These are phyloP conservation scores for Latheticus oryzae DNA, from an alignment of 2,888 invertebrate species.

Conservation along the genomic window DNA sequence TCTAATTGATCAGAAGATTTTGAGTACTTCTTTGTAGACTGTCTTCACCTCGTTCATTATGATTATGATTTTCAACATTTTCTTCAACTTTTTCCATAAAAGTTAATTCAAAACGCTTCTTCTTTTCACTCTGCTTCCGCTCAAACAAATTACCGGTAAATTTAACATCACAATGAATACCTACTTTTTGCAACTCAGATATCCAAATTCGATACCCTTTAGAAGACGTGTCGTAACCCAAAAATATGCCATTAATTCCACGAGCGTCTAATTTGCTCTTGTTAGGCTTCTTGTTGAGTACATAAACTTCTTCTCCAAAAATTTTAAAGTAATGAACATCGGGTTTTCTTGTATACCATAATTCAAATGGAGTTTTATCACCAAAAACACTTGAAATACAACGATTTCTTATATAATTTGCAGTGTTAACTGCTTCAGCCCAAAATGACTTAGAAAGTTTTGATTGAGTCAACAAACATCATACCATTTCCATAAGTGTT, in stretches of 20 bases:
- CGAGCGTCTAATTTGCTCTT: slow-evolving; percentile 49
- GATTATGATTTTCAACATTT: too few relatives aligned
- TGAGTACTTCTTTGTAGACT: too few relatives aligned
- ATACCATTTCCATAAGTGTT: slow-evolving; percentile 53
- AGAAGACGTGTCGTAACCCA: slow-evolving; percentile 48
- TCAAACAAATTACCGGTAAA: too few relatives aligned
- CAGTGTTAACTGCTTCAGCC: slow-evolving; percentile 56
- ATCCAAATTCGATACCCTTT: slow-evolving; percentile 50
- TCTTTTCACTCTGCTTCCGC: too few relatives aligned
- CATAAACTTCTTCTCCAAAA: slow-evolving; percentile 51
- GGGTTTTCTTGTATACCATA: slow-evolving; percentile 47
- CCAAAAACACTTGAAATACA: slow-evolving; percentile 46
- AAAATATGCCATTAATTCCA: slow-evolving; percentile 47
- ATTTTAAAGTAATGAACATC: slow-evolving; percentile 45
- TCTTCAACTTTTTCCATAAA: too few relatives aligned
- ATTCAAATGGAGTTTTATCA: slow-evolving; percentile 50
- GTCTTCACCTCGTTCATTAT: too few relatives aligned
- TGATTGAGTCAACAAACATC: too few relatives aligned
- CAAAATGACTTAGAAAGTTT: slow-evolving; percentile 54
- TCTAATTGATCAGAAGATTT: too few relatives aligned
- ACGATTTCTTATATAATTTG: slow-evolving; percentile 56
- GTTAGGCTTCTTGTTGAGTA: slow-evolving; percentile 39
- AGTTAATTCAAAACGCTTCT: too few relatives aligned
- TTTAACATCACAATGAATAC: slow-evolving; percentile 45
- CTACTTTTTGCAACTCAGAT: slow-evolving; percentile 36